Base-by-base conservation (phyloP, 2,113 vertebrate species). In the Macquaria ambigua region DNA sequence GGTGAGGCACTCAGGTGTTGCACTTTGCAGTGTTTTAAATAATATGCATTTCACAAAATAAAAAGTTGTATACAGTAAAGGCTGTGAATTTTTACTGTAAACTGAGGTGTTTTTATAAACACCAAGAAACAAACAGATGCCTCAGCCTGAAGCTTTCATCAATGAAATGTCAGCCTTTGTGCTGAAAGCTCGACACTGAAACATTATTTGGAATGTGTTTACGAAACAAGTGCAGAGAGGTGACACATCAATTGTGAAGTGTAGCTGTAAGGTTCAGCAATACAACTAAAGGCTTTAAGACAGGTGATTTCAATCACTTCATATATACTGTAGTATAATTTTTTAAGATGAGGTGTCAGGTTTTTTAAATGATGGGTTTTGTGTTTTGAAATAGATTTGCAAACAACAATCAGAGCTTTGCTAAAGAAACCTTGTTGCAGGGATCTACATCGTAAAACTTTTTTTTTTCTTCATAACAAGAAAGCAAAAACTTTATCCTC, bases 211-310 rank as follows among this genome's bases (percentile, higher is more conserved):
- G n/a, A 21, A 41, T 28, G 12, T 59, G 25, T 73, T 85, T 63
- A 59, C 25, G 59, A 56, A 83, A 41, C 56, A 50, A 56, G 76
- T 5, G 4, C 11, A 50, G 43, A 48, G 43, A 76, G 14, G 39
- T 11, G 78, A 63, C 75, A 50, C 28, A 37, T 76, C 20, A 70
- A 25, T 71, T 79, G 39, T 68, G 31, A 61, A 58, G 43, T 58
- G 43, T 25, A 12, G 63, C 70, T 63, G 50, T 12, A 52, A 74
- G 79, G 14, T 73, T 43, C 64, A 59, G 52, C n/a, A 15, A 28
- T 5, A 4, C 8, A 23, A 9, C 41, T 28, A 20, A 58, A 67
- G 62, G 28, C 14, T 48, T 28, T 75, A 28, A 74, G 12, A 25
- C 3, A 15, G 23, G 16, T 14, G 18, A 69, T 48, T 79, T 70